A percentile compares a stretch with the other conserved stretches of the same genome.
phyloP scores from a whole-genome alignment of 2,888 invertebrate species.

The Resseliella maxima region DNA sequence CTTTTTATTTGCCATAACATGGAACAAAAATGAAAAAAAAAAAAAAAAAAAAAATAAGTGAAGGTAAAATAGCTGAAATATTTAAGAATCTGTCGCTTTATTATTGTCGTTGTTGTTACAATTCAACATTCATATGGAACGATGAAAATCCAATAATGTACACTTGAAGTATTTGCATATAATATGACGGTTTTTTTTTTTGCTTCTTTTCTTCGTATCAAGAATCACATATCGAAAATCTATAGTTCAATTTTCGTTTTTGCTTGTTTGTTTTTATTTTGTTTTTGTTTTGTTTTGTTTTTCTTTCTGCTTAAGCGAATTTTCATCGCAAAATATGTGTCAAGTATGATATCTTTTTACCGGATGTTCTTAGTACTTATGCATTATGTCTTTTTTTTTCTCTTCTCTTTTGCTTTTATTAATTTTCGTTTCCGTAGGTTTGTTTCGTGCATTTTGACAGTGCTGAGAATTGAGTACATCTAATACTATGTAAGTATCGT shows the following conservation, averaged over 20 bases:
- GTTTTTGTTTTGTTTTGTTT: too few species aligned
- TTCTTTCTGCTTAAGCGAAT: background rate
- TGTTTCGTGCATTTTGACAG: background rate
- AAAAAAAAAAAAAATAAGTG: too few species aligned
- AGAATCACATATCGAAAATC: background rate
- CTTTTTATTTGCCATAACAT: background rate
- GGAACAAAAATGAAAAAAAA: too few species aligned
- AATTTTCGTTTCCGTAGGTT: background rate
- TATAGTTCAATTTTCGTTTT: background rate
- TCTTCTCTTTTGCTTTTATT: background rate
- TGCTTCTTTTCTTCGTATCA: background rate
- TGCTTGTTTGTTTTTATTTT: background rate
- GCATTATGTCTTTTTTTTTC: background rate
- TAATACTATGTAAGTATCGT: background rate
- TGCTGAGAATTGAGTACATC: background rate
- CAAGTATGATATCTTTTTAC: background rate
- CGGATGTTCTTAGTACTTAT: background rate
- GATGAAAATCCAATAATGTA: constrained; percentile 28
- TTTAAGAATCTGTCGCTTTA: background rate
- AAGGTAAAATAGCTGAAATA: constrained; percentile 6
- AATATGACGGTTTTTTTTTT: background rate
- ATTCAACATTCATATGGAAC: background rate
- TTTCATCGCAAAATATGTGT: background rate
- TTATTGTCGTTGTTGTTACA: background rate
- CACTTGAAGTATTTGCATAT: constrained; percentile 33